Evolutionary conservation across 2,113 vertebrate genomes (phyloP), one percentile per base, ranked within the genome.

Genomic region (Anarhynchus alexandrinus): DNA sequence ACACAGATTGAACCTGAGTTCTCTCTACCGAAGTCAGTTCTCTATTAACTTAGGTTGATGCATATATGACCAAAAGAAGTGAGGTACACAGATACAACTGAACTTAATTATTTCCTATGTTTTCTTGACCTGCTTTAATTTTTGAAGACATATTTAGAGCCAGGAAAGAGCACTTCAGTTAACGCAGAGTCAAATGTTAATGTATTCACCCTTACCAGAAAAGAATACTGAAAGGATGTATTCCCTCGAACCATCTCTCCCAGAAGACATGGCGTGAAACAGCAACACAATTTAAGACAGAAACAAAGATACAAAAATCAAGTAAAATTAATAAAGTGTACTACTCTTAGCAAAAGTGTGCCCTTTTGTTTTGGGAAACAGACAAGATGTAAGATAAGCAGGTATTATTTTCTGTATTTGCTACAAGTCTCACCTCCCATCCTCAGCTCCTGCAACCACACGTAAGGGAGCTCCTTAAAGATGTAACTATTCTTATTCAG

Each of bases 261-360:
- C 16, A 51, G n/a, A 82, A 80, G 38, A 51, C 26, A 36, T 1
- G 0, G 23, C 0, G 1, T 51, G 16, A 91, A 82, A 40, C 6
- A 84, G 36, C 27, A 82, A 27, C 6, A 64, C 19, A 36, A 70
- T 62, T 70, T 26, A 59, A 82, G 78, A 5, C 3, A 66, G 36
- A 72, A 64, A 2, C 4, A 62, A 86, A 88, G 32, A 38, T 5
- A 59, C 2, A 87, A 79, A 72, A 74, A 23, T 10, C 14, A 54
- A 81, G 21, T 15, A 59, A 55, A 82, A 74, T 34, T 34, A 51
- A 74, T 7, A 19, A 65, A 89, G 43, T 16, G 12, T 22, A 81
- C 15, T 49, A 38, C 20, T 57, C 17, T 66, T 52, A 27, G 9
- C 5, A 82, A 71, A 76, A 93, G 29, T 0, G 0, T n/a, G 7